Base-by-base conservation (phyloP, 2,797 vertebrate species). In the Oreonectes daqikongensis region DNA sequence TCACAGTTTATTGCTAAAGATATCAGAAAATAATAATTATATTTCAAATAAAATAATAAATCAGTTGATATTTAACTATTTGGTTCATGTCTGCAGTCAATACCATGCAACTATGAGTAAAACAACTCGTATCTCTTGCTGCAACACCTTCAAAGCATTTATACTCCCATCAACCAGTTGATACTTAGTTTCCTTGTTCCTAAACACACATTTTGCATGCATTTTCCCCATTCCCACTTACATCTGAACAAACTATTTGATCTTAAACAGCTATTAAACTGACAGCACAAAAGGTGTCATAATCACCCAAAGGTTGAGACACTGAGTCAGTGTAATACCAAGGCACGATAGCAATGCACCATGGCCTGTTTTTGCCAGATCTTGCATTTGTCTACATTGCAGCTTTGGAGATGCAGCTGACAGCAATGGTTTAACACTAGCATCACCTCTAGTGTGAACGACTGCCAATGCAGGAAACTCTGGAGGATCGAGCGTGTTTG, bases 381-480 rank as follows among this genome's bases (percentile, higher is more conserved):
- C 59, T 71, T 64, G 61, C 6, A 61, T 50, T 61, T 69, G 59
- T 38, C 57, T 24, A 77, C 75, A 77, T 32, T 77, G 44, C 75
- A 77, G 68, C 32, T 63, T 70, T 70, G 30, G 30, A 73, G 46
- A 32, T 40, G 65, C 55, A 67, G 42, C 42, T 73, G 70, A 68
- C 70, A 73, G 44, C 22, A 44, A 64, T 70, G 57, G 46, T 70
- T 60, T 70, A 77, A 77, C 75, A 55, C 35, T 40, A 65, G 18
- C 38, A 70, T 77, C 48, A 71, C 46, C 46, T 55, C 65, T 12
- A 55, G 48, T 63, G 24, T 71, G 48, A 64, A 63, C 46, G 50
- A 71, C 48, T 59, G 24, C 72, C 59, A 75, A 30, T 60, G 63
- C 22, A 50, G 42, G 35, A 70, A 38, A 59, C 60, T 40, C 52